Percentiles rank a stretch among this genome's conserved stretches.
Conservation (phyloP, 1,140 invertebrate species). For the Musca domestica region DNA sequence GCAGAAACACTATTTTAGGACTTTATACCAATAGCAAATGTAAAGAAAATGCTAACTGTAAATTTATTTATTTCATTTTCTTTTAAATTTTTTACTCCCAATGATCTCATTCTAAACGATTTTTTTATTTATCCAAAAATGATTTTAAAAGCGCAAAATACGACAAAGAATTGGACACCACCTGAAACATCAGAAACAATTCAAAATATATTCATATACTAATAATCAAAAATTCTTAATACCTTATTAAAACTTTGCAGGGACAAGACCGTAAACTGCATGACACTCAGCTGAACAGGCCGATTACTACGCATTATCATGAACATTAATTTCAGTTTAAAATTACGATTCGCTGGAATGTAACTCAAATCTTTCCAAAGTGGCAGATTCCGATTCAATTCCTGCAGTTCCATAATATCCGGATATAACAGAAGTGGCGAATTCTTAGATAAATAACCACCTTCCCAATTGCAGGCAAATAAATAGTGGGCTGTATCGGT, state of each 20-base stretch:
- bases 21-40: no score
- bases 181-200: no score
- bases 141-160: no score
- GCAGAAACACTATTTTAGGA: no score
- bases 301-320: constrained; percentile 50
- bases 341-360: constrained; percentile 26
- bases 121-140: no score
- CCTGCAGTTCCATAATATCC: not conserved
- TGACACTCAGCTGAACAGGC: constrained; percentile 43
- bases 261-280: constrained; percentile 48
- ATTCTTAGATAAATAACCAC: constrained; percentile 1
- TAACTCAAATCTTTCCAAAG: not conserved
- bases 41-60: no score
- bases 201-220: no score
- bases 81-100: no score
- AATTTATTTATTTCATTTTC: no score
- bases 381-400: not conserved
- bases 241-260: constrained; percentile 40
- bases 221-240: no score
- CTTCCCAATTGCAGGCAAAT: constrained; percentile 44
- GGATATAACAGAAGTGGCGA: not conserved
- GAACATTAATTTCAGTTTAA: constrained; percentile 38
- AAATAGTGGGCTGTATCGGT: constrained; percentile 38
- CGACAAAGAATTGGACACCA: no score
- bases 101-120: no score